phyloP scores from a whole-genome alignment of 2,888 invertebrate species.

The Hyalella azteca region DNA sequence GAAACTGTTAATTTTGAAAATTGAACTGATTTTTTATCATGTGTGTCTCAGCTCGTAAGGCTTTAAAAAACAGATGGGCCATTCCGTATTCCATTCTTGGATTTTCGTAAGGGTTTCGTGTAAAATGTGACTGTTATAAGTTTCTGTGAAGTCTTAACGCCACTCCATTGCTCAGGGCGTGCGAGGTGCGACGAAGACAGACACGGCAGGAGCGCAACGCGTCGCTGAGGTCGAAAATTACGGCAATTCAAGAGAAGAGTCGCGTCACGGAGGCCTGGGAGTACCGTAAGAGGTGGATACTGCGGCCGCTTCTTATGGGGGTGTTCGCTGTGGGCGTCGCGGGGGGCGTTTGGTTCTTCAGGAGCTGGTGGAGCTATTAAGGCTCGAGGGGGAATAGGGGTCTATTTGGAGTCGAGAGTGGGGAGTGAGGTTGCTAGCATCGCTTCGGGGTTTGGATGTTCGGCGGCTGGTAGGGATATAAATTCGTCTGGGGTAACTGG shows the following conservation, averaged over 20 bases:
- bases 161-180: too few species aligned
- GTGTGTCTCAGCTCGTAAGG: too few species aligned
- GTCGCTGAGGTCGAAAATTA: conserved; percentile 48
- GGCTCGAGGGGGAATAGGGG: background rate
- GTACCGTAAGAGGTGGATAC: conserved; percentile 53
- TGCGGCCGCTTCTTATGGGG: conserved; percentile 51
- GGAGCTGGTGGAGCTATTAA: background rate
- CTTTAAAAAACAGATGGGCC: too few species aligned
- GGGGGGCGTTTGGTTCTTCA: conserved; percentile 35
- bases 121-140: too few species aligned
- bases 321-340: conserved; percentile 50
- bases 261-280: conserved; percentile 51
- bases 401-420: background rate
- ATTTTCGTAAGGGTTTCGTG: too few species aligned
- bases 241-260: conserved; percentile 49
- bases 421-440: background rate
- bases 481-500: too few species aligned
- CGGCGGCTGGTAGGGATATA: background rate
- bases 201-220: conserved; percentile 40
- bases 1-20: too few species aligned
- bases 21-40: too few species aligned
- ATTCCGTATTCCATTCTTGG: too few species aligned
- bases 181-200: conserved; percentile 13
- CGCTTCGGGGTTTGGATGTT: background rate
- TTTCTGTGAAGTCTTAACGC: too few species aligned